Base-by-base conservation (phyloP, 2,888 invertebrate genomes). In the Amblyjoppa proteus region DNA sequence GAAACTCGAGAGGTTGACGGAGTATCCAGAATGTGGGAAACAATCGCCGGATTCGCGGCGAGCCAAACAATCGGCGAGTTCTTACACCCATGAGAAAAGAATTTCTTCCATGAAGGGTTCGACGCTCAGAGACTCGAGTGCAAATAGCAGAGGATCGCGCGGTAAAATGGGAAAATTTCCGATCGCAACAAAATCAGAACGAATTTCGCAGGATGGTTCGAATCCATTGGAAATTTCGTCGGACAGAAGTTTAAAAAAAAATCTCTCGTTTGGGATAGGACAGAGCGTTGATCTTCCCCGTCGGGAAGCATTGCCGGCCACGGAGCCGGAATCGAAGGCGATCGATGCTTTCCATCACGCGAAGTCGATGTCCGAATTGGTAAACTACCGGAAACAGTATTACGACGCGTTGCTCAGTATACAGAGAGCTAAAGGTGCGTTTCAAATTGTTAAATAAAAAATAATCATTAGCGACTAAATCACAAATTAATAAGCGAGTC, bases 351-450 rank as follows among this genome's bases (percentile, higher is more conserved):
- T 82, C 66, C 84, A 81, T 76, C 86, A 76, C 68, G 75, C 83
- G 16, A 83, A 76, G 75, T 88, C 90, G 16, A 83, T 88, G 75
- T 85, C 88, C 28, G 90, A 92, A 78, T 82, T 91, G 25, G 86
- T 88, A 13, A 85, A 88, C 41, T 90, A 90, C 61, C 91, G 90
- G 83, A 91, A 90, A 86, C 92, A 90, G 34, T 92, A 90, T 41
- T 92, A 91, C 56, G 90, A 92, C 66, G 87, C 90, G 4, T 81
- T 92, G 64, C 78, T 92, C 71, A 90, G 85, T 78, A 88, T 91
- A 77, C 92, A 92, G 66, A 89, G 88, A 81, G 89, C 92, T 49
- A 92, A 92, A 89, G 90, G 92, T 92, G 16, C 6, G 64, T 25
- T 41, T 2, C 4, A 2, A 6, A 49, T 16, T n/a, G 41, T 28